Evolutionary conservation across 2,888 invertebrate genomes (phyloP).

Genomic region (Andrena bicolor): DNA sequence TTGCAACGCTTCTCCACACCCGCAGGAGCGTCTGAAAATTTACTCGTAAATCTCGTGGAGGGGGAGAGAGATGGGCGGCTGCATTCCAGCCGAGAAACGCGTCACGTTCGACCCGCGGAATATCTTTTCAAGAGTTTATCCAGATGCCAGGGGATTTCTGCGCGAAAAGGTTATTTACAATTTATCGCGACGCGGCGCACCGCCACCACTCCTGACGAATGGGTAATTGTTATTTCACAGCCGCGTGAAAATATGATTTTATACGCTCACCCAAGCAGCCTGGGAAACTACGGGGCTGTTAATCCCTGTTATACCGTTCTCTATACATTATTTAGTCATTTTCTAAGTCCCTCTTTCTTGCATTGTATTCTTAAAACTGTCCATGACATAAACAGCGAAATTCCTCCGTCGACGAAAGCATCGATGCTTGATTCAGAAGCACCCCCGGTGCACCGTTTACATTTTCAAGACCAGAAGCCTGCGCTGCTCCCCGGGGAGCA

Average conservation of each 20-base stretch:
- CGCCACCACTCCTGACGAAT: constrained; percentile 24
- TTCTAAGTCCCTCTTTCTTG: too few species aligned
- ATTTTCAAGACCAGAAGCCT: background rate
- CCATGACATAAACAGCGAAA: too few species aligned
- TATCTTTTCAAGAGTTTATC: constrained; percentile 49
- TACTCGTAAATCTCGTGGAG: constrained; percentile 28
- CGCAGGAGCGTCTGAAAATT: constrained; percentile 38
- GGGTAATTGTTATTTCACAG: constrained; percentile 48
- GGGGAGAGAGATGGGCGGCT: background rate
- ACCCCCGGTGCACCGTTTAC: background rate
- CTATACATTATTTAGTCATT: too few species aligned
- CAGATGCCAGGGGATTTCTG: constrained; percentile 33
- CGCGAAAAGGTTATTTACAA: constrained; percentile 37
- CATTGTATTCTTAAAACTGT: too few species aligned
- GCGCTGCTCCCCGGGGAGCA: too few species aligned
- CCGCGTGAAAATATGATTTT: constrained; percentile 33
- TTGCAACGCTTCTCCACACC: background rate
- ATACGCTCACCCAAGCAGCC: background rate
- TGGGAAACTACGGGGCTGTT: background rate
- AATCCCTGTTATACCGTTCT: background rate
- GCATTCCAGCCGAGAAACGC: constrained; percentile 40
- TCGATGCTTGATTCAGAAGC: constrained; percentile 13
- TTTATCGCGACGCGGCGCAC: constrained; percentile 35
- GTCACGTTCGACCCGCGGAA: constrained; percentile 43
- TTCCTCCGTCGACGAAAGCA: too few species aligned